A percentile compares a stretch with the other conserved stretches of the same genome.
These are phyloP conservation scores for Ferrisia virgata DNA, from an alignment of 2,888 invertebrate species.

Conservation along the genomic window DNA sequence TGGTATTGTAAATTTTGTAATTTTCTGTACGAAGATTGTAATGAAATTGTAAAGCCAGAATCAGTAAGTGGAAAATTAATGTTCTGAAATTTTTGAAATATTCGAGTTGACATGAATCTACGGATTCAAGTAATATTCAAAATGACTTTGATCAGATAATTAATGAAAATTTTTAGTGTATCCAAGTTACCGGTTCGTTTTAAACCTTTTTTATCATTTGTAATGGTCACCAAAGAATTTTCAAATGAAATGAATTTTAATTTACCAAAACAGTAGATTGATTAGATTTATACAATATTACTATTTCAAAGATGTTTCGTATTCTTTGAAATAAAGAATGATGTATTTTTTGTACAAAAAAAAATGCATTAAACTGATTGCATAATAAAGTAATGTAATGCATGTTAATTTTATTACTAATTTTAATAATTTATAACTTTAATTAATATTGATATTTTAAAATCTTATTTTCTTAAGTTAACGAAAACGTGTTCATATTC, in stretches of 20 bases:
- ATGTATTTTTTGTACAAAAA: not conserved
- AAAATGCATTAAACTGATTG: not conserved
- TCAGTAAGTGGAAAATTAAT: not conserved
- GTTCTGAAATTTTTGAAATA: not conserved
- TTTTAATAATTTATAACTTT: conserved; percentile 26
- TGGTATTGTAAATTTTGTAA: conserved; percentile 1
- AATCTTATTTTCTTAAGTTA: not conserved
- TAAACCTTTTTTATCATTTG: not conserved
- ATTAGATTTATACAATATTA: not conserved
- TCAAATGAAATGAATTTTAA: not conserved
- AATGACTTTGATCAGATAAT: not conserved
- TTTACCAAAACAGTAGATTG: not conserved
- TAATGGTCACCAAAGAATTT: not conserved
- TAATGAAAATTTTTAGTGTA: not conserved
- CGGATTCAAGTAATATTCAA: not conserved
- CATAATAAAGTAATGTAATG: conserved; percentile 27
- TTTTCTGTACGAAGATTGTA: not conserved
- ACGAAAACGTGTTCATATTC: conserved; percentile 26
- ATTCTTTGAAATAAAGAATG: not conserved
- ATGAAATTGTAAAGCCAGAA: not conserved
- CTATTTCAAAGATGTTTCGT: not conserved
- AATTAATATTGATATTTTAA: conserved; percentile 1
- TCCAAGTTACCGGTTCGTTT: not conserved
- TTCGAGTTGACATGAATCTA: not conserved
- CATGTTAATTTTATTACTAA: conserved; percentile 30